Evolutionary conservation across 1,140 invertebrate genomes (phyloP), one percentile per base, ranked within the genome.

Genomic region (Listronotus oregonensis): DNA sequence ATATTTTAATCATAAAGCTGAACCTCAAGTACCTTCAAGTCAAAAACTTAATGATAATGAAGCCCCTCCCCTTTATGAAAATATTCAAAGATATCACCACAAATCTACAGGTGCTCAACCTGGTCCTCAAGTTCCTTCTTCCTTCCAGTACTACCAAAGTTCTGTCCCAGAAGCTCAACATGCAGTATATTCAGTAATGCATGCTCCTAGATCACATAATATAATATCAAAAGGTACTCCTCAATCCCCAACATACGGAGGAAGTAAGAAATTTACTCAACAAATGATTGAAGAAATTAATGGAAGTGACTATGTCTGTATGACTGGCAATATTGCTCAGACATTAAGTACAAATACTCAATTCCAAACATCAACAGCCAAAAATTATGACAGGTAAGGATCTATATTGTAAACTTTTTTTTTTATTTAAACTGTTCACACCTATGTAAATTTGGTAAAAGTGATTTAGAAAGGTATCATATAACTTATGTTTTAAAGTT

Each of bases 301-400:
- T 75, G 84, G 84, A 56, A 87, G 86, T n/a, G 87, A 88, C 70
- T 88, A 88, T 79, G 87, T 88, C 6, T 88, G 86, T 73, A 88
- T 88, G 87, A 87, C 85, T 8, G 86, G 85, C 11, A 87, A 86
- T 71, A 63, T 77, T n/a, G 71, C 71, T 14, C 74, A 77, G 42
- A 74, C 74, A 21, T 62, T 77, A 31, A 74, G 72, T 51, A 75
- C 76, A 15, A 74, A 74, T 56, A 70, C 69, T 8, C 76, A 74
- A 18, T 78, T 79, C 63, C 77, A 79, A 67, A 79, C 77, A 18
- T 71, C 75, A 8, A 70, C 72, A 40, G 76, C 77, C 12, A 78
- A 75, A 68, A 79, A 71, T 63, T 79, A 79, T 67, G 73, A 77
- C 68, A 72, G 64, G 64, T 66, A 66, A 6, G 27, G n/a, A n/a